A percentile compares a stretch with the other conserved stretches of the same genome.
phyloP scores from a whole-genome alignment of 2,113 vertebrate species.

The Zapornia atra region DNA sequence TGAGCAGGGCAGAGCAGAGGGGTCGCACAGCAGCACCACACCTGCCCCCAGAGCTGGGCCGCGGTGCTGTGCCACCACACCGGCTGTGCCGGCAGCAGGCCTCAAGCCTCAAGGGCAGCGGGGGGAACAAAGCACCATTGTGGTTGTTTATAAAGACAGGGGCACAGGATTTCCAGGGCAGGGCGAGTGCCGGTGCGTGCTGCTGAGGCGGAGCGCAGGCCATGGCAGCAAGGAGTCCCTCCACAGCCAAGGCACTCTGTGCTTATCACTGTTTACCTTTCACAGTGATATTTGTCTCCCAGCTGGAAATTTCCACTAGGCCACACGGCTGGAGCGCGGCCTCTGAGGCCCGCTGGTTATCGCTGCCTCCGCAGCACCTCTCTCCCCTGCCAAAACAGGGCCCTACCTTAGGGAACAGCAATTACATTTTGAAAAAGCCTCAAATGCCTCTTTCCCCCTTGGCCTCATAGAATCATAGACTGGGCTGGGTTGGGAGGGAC shows the following conservation, averaged over 20 bases:
- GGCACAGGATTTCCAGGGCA: no score
- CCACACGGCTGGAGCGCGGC: background rate
- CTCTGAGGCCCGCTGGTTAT: background rate
- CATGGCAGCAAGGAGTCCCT: fast-evolving
- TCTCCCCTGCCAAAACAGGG: background rate
- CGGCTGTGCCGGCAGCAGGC: background rate
- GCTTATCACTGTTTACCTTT: slow-evolving; percentile 32
- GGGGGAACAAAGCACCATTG: background rate
- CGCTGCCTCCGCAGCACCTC: background rate
- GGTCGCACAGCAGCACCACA: background rate
- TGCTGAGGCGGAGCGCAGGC: background rate
- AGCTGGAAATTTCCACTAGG: slow-evolving; percentile 42
- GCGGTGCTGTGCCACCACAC: background rate
- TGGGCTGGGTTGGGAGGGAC: no score
- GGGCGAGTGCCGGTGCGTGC: background rate
- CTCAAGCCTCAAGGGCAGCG: fast-evolving
- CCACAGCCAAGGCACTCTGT: background rate
- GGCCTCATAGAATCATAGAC: no score
- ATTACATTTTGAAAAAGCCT: background rate
- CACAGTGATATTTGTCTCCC: background rate
- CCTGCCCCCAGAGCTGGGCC: background rate
- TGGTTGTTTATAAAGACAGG: background rate
- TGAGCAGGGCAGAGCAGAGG: no score
- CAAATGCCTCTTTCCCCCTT: fast-evolving
- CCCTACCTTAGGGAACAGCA: background rate